Evolutionary conservation across 2,888 invertebrate genomes (phyloP).

Genomic region (Ophion ventricosus): DNA sequence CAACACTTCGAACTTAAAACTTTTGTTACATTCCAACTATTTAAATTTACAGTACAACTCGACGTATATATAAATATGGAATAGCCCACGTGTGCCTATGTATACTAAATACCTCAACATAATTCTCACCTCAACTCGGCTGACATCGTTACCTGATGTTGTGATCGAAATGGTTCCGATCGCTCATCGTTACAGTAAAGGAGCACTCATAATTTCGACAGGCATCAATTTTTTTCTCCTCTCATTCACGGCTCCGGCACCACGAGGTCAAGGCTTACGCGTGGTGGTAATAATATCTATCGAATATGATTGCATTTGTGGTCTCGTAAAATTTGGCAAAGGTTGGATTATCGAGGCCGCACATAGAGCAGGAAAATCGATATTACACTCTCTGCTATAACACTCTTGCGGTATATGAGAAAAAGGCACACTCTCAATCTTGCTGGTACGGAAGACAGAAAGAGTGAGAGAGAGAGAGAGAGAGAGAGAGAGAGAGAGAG

Average conservation of each 20-base stretch:
- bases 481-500: neutral
- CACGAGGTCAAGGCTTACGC: constrained; percentile 2
- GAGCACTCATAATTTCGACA: neutral
- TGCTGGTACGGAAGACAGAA: neutral
- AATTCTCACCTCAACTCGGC: neutral
- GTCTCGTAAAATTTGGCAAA: constrained; percentile 44
- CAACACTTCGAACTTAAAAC: no score
- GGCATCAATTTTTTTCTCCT: neutral
- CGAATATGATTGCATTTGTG: constrained; percentile 6
- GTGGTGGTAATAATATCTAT: constrained; percentile 28
- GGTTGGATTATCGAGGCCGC: constrained; percentile 57
- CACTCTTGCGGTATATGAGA: constrained; percentile 30
- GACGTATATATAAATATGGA: neutral
- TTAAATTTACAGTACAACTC: no score
- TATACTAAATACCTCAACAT: neutral
- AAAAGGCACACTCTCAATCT: constrained; percentile 52
- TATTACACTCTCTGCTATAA: constrained; percentile 35
- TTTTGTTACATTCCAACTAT: no score
- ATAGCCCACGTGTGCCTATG: neutral
- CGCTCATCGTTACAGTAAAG: neutral
- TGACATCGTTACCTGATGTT: neutral
- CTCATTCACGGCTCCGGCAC: neutral
- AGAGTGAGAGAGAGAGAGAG: constrained; percentile 4
- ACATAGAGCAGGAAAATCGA: constrained; percentile 46
- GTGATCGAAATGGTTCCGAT: neutral